Evolutionary conservation across 2,113 vertebrate species (phyloP), one percentile per base, ranked within the genome.

Genomic region (Dissostichus mawsoni): DNA sequence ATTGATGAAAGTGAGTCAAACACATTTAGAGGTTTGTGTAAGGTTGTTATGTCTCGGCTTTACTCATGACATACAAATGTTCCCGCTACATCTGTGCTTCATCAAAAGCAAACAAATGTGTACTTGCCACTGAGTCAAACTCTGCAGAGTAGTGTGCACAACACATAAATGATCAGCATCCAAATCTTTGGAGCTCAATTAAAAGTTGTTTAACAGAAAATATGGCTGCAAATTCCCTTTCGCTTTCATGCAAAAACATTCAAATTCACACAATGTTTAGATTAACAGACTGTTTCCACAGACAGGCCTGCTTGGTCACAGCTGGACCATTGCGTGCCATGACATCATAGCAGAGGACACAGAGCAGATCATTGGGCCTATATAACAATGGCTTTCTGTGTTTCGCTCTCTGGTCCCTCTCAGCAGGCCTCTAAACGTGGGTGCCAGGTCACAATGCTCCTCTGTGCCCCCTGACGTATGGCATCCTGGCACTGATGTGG

Each of bases 311-410:
- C 78, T 79, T 74, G 59, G 76, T 66, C 87, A 84, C 90, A 94
- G 92, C 92, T 94, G 92, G 92, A 91, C 53, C 9, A 1, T 48
- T 73, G 51, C 76, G 73, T 79, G 72, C 74, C 53, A 71, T 91
- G 83, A 93, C 80, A 78, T 94, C 90, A 92, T 73, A 78, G 62
- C 55, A 12, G 62, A 84, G 77, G 80, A 81, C 71, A 74, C 78
- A 73, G 69, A 86, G 75, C 86, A 82, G 62, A 78, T 87, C 61
- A 17, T 75, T 86, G 88, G 69, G 33, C 41, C 67, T 69, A 63
- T 55, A 51, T 55, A 87, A 93, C 92, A 93, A 93, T 93, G 89
- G 87, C 88, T 75, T 83, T 63, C 92, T 84, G 74, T 93, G 87
- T 93, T 90, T 81, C 85, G 47, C 76, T 87, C 85, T 70, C 47